Evolutionary conservation across 2,797 vertebrate species (phyloP).

Genomic region (Gallinago stenura): DNA sequence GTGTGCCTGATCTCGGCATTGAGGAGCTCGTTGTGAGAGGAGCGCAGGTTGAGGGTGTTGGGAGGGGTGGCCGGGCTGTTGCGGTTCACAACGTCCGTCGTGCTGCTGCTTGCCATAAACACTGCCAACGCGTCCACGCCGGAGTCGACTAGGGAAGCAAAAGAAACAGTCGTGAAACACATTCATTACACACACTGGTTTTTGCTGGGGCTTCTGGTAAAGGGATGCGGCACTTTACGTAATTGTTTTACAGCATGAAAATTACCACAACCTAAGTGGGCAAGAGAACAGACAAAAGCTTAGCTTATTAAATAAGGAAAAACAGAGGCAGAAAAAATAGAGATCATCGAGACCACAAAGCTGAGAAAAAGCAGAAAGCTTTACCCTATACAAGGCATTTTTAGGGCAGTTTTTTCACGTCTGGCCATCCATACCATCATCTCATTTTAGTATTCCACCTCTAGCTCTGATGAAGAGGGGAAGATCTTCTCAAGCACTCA

Average conservation of each 20-base stretch:
- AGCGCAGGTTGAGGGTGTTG: slow-evolving; percentile 91
- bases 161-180: neutral
- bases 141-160: slow-evolving; percentile 72
- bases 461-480: rapidly evolving
- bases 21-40: slow-evolving; percentile 94
- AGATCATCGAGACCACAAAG: neutral
- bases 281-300: neutral
- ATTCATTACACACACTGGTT: rapidly evolving
- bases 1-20: slow-evolving; percentile 89
- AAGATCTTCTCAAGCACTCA: neutral
- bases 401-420: neutral
- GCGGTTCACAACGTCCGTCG: slow-evolving; percentile 88
- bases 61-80: slow-evolving; percentile 85
- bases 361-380: neutral
- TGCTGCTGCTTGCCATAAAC: slow-evolving; percentile 91
- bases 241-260: neutral
- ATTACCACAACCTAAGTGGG: neutral
- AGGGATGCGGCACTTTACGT: neutral
- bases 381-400: neutral
- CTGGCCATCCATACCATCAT: neutral
- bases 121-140: slow-evolving; percentile 85
- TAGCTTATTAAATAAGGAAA: neutral
- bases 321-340: neutral
- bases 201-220: neutral
- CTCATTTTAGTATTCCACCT: neutral